phyloP scores from a whole-genome alignment of 1,140 invertebrate genomes.

The Aphaenogaster rudis region DNA sequence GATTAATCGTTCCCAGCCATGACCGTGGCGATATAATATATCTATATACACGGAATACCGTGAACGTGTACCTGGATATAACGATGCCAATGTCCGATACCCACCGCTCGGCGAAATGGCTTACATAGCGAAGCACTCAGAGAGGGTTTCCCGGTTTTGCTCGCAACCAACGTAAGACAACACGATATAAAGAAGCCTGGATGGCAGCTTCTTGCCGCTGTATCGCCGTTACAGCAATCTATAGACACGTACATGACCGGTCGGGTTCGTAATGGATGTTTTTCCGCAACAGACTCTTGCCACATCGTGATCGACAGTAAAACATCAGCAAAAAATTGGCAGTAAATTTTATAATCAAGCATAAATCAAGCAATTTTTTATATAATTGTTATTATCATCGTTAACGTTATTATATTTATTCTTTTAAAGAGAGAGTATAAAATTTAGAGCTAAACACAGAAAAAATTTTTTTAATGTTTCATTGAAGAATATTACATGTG shows the following conservation, averaged over 20 bases:
- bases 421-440: not conserved
- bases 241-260: conserved; percentile 43
- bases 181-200: conserved; percentile 60
- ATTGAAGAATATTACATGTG: too few relatives aligned
- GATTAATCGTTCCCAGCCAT: conserved; percentile 81
- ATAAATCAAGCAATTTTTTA: not conserved
- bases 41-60: conserved; percentile 55
- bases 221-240: conserved; percentile 51
- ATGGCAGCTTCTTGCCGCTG: conserved; percentile 49
- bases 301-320: conserved; percentile 14
- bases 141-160: conserved; percentile 76
- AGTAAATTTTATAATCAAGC: not conserved
- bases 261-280: conserved; percentile 53
- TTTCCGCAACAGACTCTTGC: conserved; percentile 26
- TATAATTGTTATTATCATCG: not conserved
- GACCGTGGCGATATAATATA: conserved; percentile 43
- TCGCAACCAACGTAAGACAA: conserved; percentile 50
- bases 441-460: not conserved
- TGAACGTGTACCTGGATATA: conserved; percentile 70
- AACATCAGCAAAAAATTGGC: not conserved
- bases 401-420: conserved; percentile 4
- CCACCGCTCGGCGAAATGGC: conserved; percentile 76
- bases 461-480: too few relatives aligned
- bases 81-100: conserved; percentile 74
- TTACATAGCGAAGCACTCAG: conserved; percentile 81